These are phyloP conservation scores for Calliopsis andreniformis DNA, from an alignment of 1,140 invertebrate species.

Conservation along the genomic window DNA sequence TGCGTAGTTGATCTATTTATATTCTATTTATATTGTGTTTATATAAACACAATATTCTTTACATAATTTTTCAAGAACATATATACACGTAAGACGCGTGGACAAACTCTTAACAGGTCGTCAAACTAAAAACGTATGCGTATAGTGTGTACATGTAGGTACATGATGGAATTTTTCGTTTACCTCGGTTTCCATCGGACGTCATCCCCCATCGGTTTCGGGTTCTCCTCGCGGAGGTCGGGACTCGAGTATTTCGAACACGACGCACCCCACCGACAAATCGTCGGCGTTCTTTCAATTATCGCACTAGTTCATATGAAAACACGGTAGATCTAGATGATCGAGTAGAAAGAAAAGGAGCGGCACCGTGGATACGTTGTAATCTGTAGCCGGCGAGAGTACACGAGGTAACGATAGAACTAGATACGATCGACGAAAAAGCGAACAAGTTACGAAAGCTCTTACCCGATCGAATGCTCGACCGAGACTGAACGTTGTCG, in stretches of 20 bases:
- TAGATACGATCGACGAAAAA: too few species aligned
- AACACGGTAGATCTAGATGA: not conserved
- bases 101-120: too few species aligned
- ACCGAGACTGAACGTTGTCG: slow-evolving; percentile 65
- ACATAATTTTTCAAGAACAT: too few species aligned
- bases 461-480: slow-evolving; percentile 39
- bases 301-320: not conserved
- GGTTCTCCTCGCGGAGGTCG: not conserved
- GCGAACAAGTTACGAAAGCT: not conserved
- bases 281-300: not conserved
- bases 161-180: too few species aligned
- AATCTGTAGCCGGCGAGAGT: not conserved
- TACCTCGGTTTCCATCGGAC: slow-evolving; percentile 69
- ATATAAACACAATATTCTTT: too few species aligned
- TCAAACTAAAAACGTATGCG: too few species aligned
- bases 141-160: too few species aligned
- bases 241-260: not conserved
- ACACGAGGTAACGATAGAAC: not conserved
- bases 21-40: too few species aligned
- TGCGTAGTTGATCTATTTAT: too few species aligned
- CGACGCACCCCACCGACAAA: not conserved
- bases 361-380: too few species aligned
- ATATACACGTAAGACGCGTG: too few species aligned
- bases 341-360: not conserved
- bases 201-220: slow-evolving; percentile 67